Conservation (phyloP, 2,888 invertebrate species). For the Dexiosoma caninum region DNA sequence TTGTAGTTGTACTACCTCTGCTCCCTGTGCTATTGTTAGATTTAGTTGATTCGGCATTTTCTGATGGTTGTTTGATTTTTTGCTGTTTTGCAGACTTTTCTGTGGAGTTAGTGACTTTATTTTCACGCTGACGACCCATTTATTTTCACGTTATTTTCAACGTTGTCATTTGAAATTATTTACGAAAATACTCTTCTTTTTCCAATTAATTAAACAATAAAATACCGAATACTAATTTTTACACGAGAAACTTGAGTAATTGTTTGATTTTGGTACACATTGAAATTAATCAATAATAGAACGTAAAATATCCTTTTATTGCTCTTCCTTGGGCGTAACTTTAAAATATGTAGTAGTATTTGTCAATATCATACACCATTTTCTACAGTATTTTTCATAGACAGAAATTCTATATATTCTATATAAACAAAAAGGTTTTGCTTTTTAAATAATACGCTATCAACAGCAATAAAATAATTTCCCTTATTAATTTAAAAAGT, state of each 20-base stretch:
- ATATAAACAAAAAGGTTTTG: too few relatives aligned
- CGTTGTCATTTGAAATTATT: not conserved
- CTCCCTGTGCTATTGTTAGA: constrained; percentile 53
- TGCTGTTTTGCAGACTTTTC: constrained; percentile 38
- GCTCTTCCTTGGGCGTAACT: not conserved
- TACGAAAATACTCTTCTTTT: not conserved
- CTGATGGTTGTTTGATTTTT: constrained; percentile 39
- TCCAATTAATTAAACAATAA: not conserved
- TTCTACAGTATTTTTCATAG: too few relatives aligned
- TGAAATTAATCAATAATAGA: too few relatives aligned
- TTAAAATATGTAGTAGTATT: too few relatives aligned
- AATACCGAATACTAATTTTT: not conserved
- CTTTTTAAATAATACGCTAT: too few relatives aligned
- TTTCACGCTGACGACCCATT: constrained; percentile 60
- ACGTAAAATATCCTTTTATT: too few relatives aligned
- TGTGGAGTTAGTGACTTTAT: constrained; percentile 23
- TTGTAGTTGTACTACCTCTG: constrained; percentile 52
- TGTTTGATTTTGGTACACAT: not conserved
- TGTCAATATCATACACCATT: too few relatives aligned
- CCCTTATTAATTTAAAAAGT: too few relatives aligned
- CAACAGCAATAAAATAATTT: too few relatives aligned
- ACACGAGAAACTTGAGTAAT: not conserved
- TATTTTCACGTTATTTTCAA: not conserved
- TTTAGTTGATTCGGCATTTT: constrained; percentile 54
- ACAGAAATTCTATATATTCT: too few relatives aligned